These are phyloP conservation scores for Anoura caudifer DNA, from an alignment of 2,113 vertebrate genomes.

Conservation along the genomic window DNA sequence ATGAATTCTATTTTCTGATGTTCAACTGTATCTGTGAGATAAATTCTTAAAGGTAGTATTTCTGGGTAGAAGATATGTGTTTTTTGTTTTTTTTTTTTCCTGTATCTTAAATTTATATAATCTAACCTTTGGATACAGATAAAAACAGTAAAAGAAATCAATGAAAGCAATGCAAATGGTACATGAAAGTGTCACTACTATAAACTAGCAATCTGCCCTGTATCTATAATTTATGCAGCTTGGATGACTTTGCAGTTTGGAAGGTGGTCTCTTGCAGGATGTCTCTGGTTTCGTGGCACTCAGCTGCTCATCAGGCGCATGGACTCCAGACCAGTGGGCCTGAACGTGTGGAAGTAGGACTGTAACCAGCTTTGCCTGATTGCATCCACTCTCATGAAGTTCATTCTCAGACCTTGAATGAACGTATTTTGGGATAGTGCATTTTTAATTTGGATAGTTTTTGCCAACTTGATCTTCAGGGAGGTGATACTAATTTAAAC, in stretches of 20 bases:
- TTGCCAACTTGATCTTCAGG: neutral
- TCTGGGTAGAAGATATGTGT: neutral
- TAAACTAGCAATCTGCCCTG: neutral
- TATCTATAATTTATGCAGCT: neutral
- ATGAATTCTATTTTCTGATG: neutral
- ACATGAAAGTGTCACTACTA: neutral
- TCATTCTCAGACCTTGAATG: neutral
- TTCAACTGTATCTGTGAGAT: neutral
- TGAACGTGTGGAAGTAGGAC: neutral
- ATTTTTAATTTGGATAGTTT: neutral
- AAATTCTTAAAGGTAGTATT: neutral
- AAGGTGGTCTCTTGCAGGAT: neutral
- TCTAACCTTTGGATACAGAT: neutral
- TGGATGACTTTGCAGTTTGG: neutral
- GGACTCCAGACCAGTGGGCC: neutral
- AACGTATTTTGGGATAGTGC: neutral
- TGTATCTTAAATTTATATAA: neutral
- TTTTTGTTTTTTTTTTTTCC: too few species aligned
- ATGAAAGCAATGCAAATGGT: neutral
- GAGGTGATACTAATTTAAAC: conserved; percentile 3
- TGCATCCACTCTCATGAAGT: neutral
- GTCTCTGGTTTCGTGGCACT: neutral
- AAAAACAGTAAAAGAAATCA: conserved; percentile 2
- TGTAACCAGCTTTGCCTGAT: neutral
- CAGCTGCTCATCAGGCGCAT: neutral